Percentiles rank a stretch among this genome's conserved stretches.
Evolutionary conservation across 2,888 invertebrate genomes (phyloP).

Genomic region (Melinaea marsaeus): DNA sequence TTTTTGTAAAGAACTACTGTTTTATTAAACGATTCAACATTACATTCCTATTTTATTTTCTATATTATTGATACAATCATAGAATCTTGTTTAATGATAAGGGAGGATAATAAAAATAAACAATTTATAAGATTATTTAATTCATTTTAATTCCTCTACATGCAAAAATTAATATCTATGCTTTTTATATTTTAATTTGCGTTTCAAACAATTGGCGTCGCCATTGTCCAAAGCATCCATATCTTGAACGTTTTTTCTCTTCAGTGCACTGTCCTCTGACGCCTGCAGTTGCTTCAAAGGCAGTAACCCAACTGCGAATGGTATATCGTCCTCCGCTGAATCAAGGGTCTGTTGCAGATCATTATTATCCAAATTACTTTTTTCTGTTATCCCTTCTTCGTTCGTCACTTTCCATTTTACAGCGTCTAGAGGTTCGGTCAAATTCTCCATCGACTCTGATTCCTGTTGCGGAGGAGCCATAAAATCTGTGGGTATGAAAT

Average conservation of each 20-base stretch:
- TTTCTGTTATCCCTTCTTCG: conserved; percentile 36
- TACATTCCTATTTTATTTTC: background rate
- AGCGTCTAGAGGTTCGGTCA: conserved; percentile 44
- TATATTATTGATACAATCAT: background rate
- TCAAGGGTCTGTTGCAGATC: conserved; percentile 21
- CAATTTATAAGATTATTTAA: conserved; percentile 8
- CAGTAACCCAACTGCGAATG: conserved; percentile 67
- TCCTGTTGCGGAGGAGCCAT: conserved; percentile 35
- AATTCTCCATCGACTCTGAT: conserved; percentile 47
- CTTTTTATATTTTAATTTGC: conserved; percentile 65
- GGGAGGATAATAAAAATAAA: background rate
- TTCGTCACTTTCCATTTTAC: conserved; percentile 46
- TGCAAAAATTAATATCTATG: conserved; percentile 28
- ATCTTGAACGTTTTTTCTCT: conserved; percentile 52
- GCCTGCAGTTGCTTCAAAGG: conserved; percentile 57
- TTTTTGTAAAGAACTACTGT: conserved; percentile 24
- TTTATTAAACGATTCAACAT: conserved; percentile 21
- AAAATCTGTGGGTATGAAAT: conserved; percentile 2
- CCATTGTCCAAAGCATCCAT: conserved; percentile 48
- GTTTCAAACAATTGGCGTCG: conserved; percentile 67
- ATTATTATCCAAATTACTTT: conserved; percentile 43
- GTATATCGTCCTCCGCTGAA: conserved; percentile 55
- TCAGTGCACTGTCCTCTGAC: conserved; percentile 49
- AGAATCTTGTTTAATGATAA: background rate
- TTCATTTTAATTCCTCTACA: conserved; percentile 6